These are phyloP conservation scores for Epinotia brunnichana DNA, from an alignment of 2,888 invertebrate genomes.

Conservation along the genomic window DNA sequence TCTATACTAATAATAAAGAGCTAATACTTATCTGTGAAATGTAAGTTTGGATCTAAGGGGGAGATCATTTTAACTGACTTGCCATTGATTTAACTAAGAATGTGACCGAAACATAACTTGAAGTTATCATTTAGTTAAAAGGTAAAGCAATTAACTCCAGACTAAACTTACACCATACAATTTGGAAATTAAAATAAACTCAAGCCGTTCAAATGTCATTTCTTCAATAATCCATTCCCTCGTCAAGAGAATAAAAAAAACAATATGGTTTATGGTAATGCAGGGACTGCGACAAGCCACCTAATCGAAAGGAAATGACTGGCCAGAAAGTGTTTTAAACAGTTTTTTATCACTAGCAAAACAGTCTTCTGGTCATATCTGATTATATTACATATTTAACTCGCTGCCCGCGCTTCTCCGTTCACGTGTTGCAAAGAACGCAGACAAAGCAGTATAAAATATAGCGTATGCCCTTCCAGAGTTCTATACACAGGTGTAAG, in stretches of 20 bases:
- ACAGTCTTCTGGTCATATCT: neutral
- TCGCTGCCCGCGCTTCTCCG: too few species aligned
- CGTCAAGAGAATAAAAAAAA: constrained; percentile 5
- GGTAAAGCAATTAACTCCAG: neutral
- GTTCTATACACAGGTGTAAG: too few species aligned
- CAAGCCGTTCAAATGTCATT: neutral
- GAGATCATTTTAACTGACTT: too few species aligned
- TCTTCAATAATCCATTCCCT: constrained; percentile 17
- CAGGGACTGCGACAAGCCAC: constrained; percentile 11
- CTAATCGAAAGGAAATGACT: constrained; percentile 27
- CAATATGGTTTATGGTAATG: constrained; percentile 24
- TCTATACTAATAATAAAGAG: too few species aligned
- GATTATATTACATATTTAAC: too few species aligned
- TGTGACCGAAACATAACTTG: too few species aligned
- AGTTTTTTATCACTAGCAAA: constrained; percentile 21
- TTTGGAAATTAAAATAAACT: constrained; percentile 3
- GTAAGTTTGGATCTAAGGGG: too few species aligned
- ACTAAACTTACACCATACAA: neutral
- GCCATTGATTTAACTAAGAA: too few species aligned
- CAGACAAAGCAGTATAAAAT: too few species aligned
- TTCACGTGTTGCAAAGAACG: too few species aligned
- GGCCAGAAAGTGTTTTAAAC: constrained; percentile 20
- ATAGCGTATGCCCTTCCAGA: too few species aligned
- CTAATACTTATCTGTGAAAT: too few species aligned
- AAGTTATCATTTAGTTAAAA: neutral